Base-by-base conservation (phyloP, 2,888 invertebrate genomes). In the Oscheius sp. region DNA sequence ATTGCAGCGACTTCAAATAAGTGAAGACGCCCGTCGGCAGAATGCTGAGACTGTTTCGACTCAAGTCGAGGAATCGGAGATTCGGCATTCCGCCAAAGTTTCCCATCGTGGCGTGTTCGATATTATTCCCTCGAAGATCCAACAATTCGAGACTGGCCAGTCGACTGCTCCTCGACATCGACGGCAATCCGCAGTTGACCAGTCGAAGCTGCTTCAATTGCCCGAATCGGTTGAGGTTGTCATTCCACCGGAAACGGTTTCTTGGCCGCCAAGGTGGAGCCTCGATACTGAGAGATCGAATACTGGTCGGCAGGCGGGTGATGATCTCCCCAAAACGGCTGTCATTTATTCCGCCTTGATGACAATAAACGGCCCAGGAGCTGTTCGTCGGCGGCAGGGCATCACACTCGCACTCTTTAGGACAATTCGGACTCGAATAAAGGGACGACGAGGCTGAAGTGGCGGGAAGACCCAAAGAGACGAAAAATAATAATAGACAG, bases 21-120 rank as follows among this genome's bases (percentile, higher is more conserved):
- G 83, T 83, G 76, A 87, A 87, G 0, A 83, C 84, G 12, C 91
- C 88, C 0, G 89, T 83, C 0, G 90, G 90, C 49, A 92, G 89
- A 21, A 88, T 88, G 46, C 91, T 89, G 16, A 91, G 90, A 0
- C 90, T 88, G 1, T 91, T 91, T 83, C 90, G 90, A 69, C 91
- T 89, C 55, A 93, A 88, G 86, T 92, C 92, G 53, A 93, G 83
- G 0, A 90, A 80, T 82, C 91, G 89, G 69, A 93, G 88, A 74
- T 91, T 91, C 0, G 89, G 82, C 76, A 86, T 72, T 21, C 85
- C 85, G 7, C 80, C 80, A 69, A 88, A 88, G 29, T 86, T 82
- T 70, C 82, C 80, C 75, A 86, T 81, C 27, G 86, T 82, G 21
- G 84, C 79, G 46, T 81, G 81, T 55, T 83, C 85, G 53, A 80